Evolutionary conservation across 2,888 invertebrate species (phyloP).

Genomic region (Acleris sparsana): DNA sequence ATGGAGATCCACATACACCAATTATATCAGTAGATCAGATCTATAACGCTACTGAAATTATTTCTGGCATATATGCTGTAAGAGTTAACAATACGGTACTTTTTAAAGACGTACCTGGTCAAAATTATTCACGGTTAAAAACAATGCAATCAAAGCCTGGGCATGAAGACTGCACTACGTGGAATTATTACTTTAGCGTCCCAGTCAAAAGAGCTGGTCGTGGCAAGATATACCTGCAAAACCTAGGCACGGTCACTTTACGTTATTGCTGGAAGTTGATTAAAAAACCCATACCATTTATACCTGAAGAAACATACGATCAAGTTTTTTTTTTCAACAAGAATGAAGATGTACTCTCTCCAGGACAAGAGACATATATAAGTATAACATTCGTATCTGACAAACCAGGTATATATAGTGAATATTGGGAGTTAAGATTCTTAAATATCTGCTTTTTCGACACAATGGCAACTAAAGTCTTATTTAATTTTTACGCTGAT

Average conservation of each 20-base stretch:
- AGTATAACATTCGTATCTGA: conserved; percentile 76
- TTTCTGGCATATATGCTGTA: conserved; percentile 58
- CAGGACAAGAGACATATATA: conserved; percentile 73
- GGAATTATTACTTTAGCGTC: conserved; percentile 75
- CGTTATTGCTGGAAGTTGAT: conserved; percentile 78
- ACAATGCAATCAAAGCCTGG: conserved; percentile 52
- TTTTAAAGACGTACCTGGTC: conserved; percentile 55
- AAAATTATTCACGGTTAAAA: conserved; percentile 47
- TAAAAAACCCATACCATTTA: conserved; percentile 55
- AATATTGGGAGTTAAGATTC: conserved; percentile 77
- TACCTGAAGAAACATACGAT: conserved; percentile 58
- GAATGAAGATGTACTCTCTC: conserved; percentile 78
- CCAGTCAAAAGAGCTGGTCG: conserved; percentile 60
- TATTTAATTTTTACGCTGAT: conserved; percentile 65
- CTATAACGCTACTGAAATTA: conserved; percentile 28
- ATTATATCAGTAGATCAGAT: conserved; percentile 40
- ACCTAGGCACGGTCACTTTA: conserved; percentile 76
- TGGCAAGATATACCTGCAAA: conserved; percentile 70
- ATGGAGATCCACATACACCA: conserved; percentile 50
- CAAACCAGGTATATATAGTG: conserved; percentile 64
- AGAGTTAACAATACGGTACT: conserved; percentile 69
- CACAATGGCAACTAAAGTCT: conserved; percentile 53
- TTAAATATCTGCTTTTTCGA: conserved; percentile 70
- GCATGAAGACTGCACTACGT: conserved; percentile 59
- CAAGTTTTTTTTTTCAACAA: conserved; percentile 84